A percentile compares a stretch with the other conserved stretches of the same genome.
phyloP scores from a whole-genome alignment of 23 tunicate genomes.

The Trididemnum miniatum region DNA sequence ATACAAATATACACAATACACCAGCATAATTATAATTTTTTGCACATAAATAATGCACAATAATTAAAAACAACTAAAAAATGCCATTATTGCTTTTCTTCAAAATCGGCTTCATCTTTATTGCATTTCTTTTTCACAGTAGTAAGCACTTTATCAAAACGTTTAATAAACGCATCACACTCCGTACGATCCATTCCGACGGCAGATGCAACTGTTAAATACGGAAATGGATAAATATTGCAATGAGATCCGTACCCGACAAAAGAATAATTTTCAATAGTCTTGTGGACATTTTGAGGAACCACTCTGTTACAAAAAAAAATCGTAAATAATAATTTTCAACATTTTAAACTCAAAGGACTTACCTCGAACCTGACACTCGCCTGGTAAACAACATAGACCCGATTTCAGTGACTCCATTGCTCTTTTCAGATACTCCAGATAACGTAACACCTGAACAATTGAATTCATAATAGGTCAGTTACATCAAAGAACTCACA shows the following conservation, averaged over 20 bases:
- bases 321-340: too few species aligned
- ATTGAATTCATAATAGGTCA: neutral
- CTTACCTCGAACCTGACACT: slow-evolving; percentile 85
- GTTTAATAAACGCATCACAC: slow-evolving; percentile 54
- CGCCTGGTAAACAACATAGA: slow-evolving; percentile 91
- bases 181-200: slow-evolving; percentile 73
- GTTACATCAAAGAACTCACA: neutral
- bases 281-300: slow-evolving; percentile 30
- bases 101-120: too few species aligned
- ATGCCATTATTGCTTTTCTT: too few species aligned
- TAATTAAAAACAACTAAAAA: too few species aligned
- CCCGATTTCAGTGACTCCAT: slow-evolving; percentile 78
- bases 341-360: too few species aligned
- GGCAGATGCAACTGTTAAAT: slow-evolving; percentile 89
- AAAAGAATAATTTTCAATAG: slow-evolving; percentile 62
- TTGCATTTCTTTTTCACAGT: slow-evolving; percentile 18
- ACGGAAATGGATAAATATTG: slow-evolving; percentile 50
- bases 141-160: slow-evolving; percentile 56
- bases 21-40: too few species aligned
- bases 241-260: slow-evolving; percentile 85
- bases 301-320: slow-evolving; percentile 65
- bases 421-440: neutral
- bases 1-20: too few species aligned
- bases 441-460: slow-evolving; percentile 63
- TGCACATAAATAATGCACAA: too few species aligned